Conservation (phyloP, 2,113 vertebrate species). For the Nibea albiflora region DNA sequence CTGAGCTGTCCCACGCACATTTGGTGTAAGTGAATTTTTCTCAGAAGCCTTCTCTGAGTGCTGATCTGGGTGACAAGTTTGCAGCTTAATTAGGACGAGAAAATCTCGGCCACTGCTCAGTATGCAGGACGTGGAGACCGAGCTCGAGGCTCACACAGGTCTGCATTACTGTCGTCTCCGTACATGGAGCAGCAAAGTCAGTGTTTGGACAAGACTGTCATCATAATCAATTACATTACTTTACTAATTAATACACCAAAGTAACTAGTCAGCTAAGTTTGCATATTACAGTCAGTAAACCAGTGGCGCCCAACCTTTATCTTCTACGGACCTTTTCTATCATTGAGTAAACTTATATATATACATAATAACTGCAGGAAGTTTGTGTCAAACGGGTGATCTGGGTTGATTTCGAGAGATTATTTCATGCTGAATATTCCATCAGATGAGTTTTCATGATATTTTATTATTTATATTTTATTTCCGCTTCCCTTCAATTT, state of each 20-base stretch:
- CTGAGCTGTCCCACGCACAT: conserved; percentile 35
- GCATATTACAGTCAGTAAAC: too few relatives aligned
- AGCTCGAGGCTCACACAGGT: conserved; percentile 4
- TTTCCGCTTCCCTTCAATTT: too few relatives aligned
- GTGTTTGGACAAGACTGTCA: neutral
- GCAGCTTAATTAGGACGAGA: conserved; percentile 29
- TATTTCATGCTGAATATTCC: neutral
- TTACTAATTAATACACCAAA: neutral
- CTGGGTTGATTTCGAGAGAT: too few relatives aligned
- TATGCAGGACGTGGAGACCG: neutral
- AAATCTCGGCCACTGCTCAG: conserved; percentile 30
- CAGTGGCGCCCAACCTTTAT: too few relatives aligned
- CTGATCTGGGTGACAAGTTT: conserved; percentile 38
- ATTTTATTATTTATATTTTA: too few relatives aligned
- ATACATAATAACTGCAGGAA: too few relatives aligned
- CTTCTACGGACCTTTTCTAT: too few relatives aligned
- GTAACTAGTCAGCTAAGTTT: neutral
- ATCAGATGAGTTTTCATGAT: neutral
- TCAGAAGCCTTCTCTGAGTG: conserved; percentile 5
- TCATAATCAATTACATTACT: neutral
- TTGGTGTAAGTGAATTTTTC: conserved; percentile 14
- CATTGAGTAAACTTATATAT: too few relatives aligned
- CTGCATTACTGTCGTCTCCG: neutral
- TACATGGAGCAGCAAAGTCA: neutral
- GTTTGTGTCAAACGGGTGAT: too few relatives aligned